Evolutionary conservation across 2,113 vertebrate genomes (phyloP).

Genomic region (Antigone vipio): DNA sequence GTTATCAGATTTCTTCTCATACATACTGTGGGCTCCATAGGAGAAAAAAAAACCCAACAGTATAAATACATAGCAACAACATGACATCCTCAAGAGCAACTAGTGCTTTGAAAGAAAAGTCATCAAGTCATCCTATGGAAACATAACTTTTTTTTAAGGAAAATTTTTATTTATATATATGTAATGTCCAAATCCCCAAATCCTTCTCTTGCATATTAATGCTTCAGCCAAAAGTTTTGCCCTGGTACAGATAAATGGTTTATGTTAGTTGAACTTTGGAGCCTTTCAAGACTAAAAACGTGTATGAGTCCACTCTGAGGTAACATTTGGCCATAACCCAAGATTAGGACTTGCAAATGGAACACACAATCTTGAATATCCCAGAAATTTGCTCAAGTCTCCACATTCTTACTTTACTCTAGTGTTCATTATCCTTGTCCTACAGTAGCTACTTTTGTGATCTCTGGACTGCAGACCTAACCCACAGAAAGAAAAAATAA

Average conservation of each 20-base stretch:
- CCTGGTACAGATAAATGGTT: neutral
- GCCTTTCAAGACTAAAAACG: neutral
- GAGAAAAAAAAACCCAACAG: neutral
- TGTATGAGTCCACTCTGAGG: neutral
- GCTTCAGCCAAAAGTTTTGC: neutral
- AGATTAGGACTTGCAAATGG: neutral
- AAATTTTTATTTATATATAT: neutral
- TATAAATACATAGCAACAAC: neutral
- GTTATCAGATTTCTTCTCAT: neutral
- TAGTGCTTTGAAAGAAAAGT: neutral
- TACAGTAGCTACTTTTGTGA: neutral
- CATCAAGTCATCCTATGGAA: neutral
- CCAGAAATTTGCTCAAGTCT: neutral
- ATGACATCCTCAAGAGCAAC: neutral
- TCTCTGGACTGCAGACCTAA: neutral
- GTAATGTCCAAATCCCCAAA: neutral
- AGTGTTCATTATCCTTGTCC: neutral
- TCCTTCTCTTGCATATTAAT: neutral
- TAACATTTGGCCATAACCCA: neutral
- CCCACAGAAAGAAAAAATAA: neutral
- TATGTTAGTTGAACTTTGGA: neutral
- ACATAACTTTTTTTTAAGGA: neutral
- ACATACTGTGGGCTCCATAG: neutral
- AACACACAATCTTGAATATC: neutral
- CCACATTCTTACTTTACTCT: neutral